A percentile compares a stretch with the other conserved stretches of the same genome.
These are phyloP conservation scores for Lacerta viridis DNA, from an alignment of 2,797 vertebrate genomes.

Conservation along the genomic window DNA sequence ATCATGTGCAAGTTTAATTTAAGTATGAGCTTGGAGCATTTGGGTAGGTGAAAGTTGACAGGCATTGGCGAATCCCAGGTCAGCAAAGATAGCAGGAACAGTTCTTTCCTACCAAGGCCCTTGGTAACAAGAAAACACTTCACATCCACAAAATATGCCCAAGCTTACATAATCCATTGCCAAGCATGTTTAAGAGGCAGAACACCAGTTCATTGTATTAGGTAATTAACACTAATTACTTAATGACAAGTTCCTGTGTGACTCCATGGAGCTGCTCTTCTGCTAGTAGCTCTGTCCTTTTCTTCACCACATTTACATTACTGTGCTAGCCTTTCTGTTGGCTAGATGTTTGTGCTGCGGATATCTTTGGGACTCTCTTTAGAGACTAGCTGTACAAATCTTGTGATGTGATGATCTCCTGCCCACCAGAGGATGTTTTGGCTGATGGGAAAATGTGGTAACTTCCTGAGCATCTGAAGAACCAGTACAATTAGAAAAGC, in stretches of 20 bases:
- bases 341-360: not conserved
- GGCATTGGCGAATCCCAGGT: not conserved
- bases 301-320: not conserved
- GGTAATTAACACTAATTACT: not conserved
- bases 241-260: not conserved
- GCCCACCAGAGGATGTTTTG: not conserved
- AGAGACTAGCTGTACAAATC: not conserved
- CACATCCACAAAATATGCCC: not conserved
- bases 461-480: not conserved
- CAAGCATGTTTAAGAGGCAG: not conserved
- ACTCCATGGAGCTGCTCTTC: constrained; percentile 12
- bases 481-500: not conserved
- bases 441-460: not conserved
- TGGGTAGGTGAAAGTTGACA: not conserved
- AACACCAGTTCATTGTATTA: not conserved
- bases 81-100: not conserved
- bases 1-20: not conserved
- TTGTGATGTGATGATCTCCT: not conserved
- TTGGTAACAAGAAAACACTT: not conserved
- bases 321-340: not conserved
- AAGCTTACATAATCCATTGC: accelerated
- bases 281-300: accelerated
- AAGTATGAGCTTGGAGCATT: accelerated
- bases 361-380: not conserved
- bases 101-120: not conserved